A percentile compares a stretch with the other conserved stretches of the same genome.
Evolutionary conservation across 37 sponge, comb jelly and placozoan species (phyloP).

Genomic region (Axinella damicornis): DNA sequence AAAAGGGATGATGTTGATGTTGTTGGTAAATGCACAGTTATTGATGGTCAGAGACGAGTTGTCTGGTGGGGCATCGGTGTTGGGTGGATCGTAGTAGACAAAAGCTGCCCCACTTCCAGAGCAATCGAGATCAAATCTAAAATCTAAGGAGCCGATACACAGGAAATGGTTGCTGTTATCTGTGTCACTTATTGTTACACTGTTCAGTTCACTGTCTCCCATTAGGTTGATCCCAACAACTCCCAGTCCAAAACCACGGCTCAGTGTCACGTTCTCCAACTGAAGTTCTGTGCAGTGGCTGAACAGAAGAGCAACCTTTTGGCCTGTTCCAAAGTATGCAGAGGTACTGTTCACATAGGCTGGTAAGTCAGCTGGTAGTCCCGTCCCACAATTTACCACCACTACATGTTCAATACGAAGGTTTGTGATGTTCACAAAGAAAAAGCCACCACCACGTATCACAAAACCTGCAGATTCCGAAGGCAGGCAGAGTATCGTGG

Average conservation of each 20-base stretch:
- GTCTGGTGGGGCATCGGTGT: neutral
- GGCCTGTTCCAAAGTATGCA: neutral
- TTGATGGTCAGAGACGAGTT: constrained; percentile 14
- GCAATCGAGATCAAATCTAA: constrained; percentile 27
- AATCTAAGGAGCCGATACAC: neutral
- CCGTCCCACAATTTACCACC: constrained; percentile 13
- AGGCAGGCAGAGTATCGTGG: no score
- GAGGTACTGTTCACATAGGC: constrained; percentile 19
- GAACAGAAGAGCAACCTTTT: constrained; percentile 21
- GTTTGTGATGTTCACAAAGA: constrained; percentile 37
- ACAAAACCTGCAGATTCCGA: neutral
- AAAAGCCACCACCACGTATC: constrained; percentile 10
- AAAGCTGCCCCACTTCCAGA: constrained; percentile 36
- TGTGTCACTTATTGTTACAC: neutral
- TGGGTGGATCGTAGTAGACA: constrained; percentile 14
- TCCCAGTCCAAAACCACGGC: constrained; percentile 19
- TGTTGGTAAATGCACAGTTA: neutral
- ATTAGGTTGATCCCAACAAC: constrained; percentile 20
- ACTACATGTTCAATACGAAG: constrained; percentile 9
- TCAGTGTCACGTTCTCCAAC: constrained; percentile 1
- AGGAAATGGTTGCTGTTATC: neutral
- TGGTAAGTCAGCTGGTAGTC: neutral
- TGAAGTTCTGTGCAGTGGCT: constrained; percentile 1
- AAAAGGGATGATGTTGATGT: constrained; percentile 14
- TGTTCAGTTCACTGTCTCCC: neutral